phyloP scores from a whole-genome alignment of 2,797 vertebrate genomes.

The Dermochelys coriacea region DNA sequence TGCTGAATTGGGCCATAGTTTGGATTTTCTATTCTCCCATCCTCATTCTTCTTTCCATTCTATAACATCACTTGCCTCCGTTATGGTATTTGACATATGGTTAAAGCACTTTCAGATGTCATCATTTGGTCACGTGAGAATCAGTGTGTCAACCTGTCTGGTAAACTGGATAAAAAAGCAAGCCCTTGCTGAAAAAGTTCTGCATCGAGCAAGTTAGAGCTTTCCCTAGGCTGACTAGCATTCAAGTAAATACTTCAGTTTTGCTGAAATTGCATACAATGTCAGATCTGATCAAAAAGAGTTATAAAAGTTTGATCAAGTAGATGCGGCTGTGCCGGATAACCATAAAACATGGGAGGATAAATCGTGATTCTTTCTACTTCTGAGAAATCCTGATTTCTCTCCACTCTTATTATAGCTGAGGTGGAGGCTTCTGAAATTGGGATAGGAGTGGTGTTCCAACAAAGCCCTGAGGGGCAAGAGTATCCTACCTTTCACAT shows the following conservation, averaged over 20 bases:
- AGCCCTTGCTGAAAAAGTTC: not conserved
- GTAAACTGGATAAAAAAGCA: not conserved
- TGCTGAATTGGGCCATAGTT: not conserved
- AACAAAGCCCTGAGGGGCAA: not conserved
- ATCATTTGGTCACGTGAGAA: not conserved
- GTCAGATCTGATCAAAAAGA: not conserved
- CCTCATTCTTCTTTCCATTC: not conserved
- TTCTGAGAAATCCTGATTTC: not conserved
- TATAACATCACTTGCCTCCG: not conserved
- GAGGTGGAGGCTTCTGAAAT: not conserved
- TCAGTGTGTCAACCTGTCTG: not conserved
- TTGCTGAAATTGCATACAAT: not conserved
- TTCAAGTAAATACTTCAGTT: not conserved
- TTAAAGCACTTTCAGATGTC: not conserved
- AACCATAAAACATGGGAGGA: not conserved
- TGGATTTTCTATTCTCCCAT: not conserved
- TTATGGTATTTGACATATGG: not conserved
- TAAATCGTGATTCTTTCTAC: rapidly evolving
- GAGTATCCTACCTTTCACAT: not conserved
- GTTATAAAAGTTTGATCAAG: not conserved
- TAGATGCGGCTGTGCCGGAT: not conserved
- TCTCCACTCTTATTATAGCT: not conserved
- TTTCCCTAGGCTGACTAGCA: not conserved
- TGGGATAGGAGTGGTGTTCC: not conserved
- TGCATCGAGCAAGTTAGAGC: not conserved